Evolutionary conservation across 92 coral and sea anemone species (phyloP), one percentile per base, ranked within the genome.

Genomic region (Muricea muricata): DNA sequence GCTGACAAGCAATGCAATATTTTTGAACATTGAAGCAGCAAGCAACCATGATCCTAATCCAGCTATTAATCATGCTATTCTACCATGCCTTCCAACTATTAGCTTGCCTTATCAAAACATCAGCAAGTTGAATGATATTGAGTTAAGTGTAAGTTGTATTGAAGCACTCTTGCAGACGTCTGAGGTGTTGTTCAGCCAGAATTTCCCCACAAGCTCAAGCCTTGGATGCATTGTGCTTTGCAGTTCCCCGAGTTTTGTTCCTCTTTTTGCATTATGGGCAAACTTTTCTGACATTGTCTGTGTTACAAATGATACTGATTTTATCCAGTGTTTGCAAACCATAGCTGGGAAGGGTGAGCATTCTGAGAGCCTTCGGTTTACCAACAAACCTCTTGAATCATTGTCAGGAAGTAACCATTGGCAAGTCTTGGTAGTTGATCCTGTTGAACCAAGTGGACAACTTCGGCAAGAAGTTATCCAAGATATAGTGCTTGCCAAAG

Each of bases 371-470:
- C 58, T 91, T 46, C 85, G 87, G 25, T 87, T 85, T 52, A 91
- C 93, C 24, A 80, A 89, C 1, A 41, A 31, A 10, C 90, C 89
- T 55, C 88, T 95, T n/a, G 98, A 95, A 68, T 95, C 92, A 28
- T 65, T 91, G 63, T 91, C 85, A 5, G 79, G 73, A 72, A 83
- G 84, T n/a, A 30, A 97, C 88, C 11, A 81, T 81, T 97, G 99
- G 98, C 84, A 82, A 20, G 28, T 94, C 42, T 69, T 93, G 56
- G 83, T 93, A n/a, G 89, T 89, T 40, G 99, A 97, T 65, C 48
- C 90, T 33, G 91, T 94, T 7, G 99, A 97, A 55, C 98, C 99
- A 20, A 85, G 94, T n/a, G 99, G 99, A 18, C 75, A 88, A 13
- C 50, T 97, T n/a, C 81, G 92, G 26, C 98, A 90, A 45, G 94